Evolutionary conservation across 2,113 vertebrate species (phyloP), one percentile per base, ranked within the genome.

Genomic region (Irena cyanogastra): DNA sequence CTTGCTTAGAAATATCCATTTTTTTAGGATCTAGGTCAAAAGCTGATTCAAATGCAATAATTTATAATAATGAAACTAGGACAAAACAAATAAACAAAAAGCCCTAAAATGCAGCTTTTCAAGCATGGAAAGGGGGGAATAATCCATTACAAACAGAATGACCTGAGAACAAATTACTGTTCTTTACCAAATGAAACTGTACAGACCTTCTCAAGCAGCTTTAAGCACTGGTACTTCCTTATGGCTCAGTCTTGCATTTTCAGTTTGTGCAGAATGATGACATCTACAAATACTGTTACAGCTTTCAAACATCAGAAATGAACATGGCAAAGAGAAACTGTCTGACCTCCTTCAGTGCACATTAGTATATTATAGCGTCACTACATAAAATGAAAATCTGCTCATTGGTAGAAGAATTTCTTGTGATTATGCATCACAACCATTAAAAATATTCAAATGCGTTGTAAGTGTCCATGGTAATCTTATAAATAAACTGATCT

Each of bases 11-110:
- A 95, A 87, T 80, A 88, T 28, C 39, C 52, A 27, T 14, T 89
- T 95, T 68, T 68, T 92, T 76, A 68, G 90, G 91, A 97, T 96
- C 83, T 96, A 94, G 95, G 96, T 88, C 95, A 95, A 94, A 94
- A 95, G 83, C 88, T 28, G 84, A 91, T 94, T 91, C 90, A 93
- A 95, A 90, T 1, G 35, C 92, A 95, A 93, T 96, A 95, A 96
- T 97, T 97, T 95, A 94, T 97, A 95, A 92, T 96, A 93, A 95
- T 57, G 56, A 89, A 96, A 95, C 63, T 96, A 91, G 97, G 95
- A 20, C 94, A 86, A 94, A 90, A 74, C 49, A 94, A 89, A 83
- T 23, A 50, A 74, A 70, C 39, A 33, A 57, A 86, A 61, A 47
- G 4, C n/a, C 21, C 18, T 37, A 89, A 89, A 78, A 66, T 33